Evolutionary conservation across 2,113 vertebrate genomes (phyloP).

Genomic region (Lethenteron camtschaticum): DNA sequence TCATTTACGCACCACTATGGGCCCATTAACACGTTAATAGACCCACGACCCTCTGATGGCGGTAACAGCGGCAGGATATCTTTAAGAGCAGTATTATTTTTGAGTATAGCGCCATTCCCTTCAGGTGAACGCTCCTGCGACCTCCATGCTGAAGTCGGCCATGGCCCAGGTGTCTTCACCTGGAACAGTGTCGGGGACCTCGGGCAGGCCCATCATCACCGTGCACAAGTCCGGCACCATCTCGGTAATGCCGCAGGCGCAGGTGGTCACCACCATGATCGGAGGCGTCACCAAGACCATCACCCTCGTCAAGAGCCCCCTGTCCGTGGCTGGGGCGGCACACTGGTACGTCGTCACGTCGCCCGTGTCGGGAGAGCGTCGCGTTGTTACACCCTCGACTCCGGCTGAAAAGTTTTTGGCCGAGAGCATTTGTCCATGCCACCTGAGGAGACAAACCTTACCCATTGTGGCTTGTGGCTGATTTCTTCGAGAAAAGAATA

Average conservation of each 20-base stretch:
- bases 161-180: slow-evolving; percentile 37
- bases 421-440: too few relatives aligned
- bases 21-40: too few relatives aligned
- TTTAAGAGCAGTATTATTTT: background rate
- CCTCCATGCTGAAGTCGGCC: slow-evolving; percentile 67
- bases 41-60: too few relatives aligned
- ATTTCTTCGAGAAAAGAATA: too few relatives aligned
- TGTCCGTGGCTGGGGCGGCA: slow-evolving; percentile 57
- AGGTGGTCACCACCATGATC: slow-evolving; percentile 71
- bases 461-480: too few relatives aligned
- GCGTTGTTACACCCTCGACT: too few relatives aligned
- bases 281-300: slow-evolving; percentile 83
- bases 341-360: slow-evolving; percentile 25
- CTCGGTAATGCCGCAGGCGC: slow-evolving; percentile 68
- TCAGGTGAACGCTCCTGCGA: slow-evolving; percentile 70
- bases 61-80: too few relatives aligned
- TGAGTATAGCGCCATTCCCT: background rate
- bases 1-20: too few relatives aligned
- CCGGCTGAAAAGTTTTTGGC: too few relatives aligned
- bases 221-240: slow-evolving; percentile 75
- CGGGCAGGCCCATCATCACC: slow-evolving; percentile 57
- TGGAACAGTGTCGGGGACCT: slow-evolving; percentile 21
- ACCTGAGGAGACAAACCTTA: too few relatives aligned
- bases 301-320: slow-evolving; percentile 70
- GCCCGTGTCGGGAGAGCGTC: too few relatives aligned